phyloP scores from a whole-genome alignment of 1,140 invertebrate genomes.

The Drosophila lacteicornis region DNA sequence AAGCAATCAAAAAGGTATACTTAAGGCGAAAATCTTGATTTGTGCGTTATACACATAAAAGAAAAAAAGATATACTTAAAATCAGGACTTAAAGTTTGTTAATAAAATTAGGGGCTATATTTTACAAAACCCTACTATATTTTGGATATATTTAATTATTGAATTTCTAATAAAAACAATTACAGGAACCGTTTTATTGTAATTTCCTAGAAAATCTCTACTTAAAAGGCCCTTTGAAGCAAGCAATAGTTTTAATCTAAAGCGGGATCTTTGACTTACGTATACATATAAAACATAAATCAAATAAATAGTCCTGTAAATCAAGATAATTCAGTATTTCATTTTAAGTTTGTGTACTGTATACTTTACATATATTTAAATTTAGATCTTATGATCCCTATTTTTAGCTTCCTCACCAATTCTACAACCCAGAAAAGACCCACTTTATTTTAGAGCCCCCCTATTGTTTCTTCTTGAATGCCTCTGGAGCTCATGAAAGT shows the following conservation, averaged over 20 bases:
- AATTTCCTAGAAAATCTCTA: background rate
- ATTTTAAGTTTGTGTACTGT: no score
- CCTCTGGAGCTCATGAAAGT: conserved; percentile 17
- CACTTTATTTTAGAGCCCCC: background rate
- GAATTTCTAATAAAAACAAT: background rate
- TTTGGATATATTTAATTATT: no score
- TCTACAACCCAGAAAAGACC: background rate
- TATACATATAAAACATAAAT: background rate
- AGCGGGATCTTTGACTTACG: background rate
- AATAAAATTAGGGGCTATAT: background rate
- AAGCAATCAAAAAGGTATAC: background rate
- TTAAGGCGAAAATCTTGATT: background rate
- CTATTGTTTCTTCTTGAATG: conserved; percentile 15
- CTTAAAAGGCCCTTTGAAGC: background rate
- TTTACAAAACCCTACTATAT: no score
- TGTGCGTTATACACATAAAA: background rate
- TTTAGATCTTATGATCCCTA: no score
- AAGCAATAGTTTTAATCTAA: background rate
- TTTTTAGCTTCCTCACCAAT: background rate
- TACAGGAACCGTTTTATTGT: background rate
- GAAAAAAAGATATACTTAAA: no score
- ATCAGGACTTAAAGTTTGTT: no score
- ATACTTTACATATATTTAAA: no score
- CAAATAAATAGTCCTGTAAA: background rate
- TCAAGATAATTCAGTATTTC: background rate